Conservation (phyloP, 2,888 invertebrate species). For the Sepiola atlantica region DNA sequence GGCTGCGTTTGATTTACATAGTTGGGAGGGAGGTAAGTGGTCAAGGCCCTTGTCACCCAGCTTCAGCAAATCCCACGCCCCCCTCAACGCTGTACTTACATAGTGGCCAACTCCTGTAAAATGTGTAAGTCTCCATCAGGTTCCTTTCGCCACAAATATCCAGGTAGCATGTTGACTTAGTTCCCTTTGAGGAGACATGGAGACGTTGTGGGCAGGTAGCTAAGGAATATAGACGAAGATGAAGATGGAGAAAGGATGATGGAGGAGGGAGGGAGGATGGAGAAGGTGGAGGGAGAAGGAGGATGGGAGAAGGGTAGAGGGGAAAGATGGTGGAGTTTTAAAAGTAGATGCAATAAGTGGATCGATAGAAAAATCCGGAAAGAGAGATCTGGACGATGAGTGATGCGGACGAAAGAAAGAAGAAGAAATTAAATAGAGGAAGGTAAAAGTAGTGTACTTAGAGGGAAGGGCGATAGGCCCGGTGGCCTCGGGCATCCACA, state of each 20-base stretch:
- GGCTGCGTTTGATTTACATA: background rate
- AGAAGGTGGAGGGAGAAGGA: too few species aligned
- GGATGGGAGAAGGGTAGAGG: background rate
- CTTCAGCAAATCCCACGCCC: background rate
- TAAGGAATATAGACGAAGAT: background rate
- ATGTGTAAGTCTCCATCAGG: background rate
- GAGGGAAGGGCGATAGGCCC: background rate
- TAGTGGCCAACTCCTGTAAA: background rate
- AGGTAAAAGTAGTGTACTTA: too few species aligned
- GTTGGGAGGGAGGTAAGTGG: background rate
- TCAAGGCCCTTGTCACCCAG: background rate
- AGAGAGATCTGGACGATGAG: background rate
- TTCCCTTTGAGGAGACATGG: background rate
- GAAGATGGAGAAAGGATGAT: background rate
- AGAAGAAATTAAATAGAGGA: too few species aligned
- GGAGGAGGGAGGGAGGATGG: background rate
- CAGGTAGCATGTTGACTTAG: conserved; percentile 2
- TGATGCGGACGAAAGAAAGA: background rate
- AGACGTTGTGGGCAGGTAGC: background rate
- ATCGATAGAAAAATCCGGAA: background rate
- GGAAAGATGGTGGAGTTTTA: background rate
- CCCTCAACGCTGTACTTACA: background rate
- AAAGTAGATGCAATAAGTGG: background rate
- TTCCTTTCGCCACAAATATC: background rate
- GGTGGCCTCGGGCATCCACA: too few species aligned